These are phyloP conservation scores for Siderastrea siderea DNA, from an alignment of 92 coral and sea anemone genomes.

Conservation along the genomic window DNA sequence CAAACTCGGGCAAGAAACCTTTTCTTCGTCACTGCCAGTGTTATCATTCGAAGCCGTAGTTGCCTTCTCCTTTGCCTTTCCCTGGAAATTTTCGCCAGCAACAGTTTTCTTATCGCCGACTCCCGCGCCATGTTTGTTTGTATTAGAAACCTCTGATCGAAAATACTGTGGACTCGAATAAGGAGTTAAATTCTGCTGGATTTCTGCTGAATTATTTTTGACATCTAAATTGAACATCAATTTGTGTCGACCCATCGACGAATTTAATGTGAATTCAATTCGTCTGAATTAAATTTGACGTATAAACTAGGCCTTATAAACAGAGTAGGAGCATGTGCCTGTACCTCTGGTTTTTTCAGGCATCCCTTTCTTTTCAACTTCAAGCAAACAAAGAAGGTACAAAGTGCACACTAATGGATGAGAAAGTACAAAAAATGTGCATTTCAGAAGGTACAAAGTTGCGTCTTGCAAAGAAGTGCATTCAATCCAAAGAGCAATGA, in stretches of 20 bases:
- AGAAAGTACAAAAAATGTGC: too few relatives aligned
- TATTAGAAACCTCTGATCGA: neutral
- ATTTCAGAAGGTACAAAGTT: too few relatives aligned
- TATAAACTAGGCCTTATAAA: neutral
- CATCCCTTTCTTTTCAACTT: too few relatives aligned
- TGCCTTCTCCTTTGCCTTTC: slow-evolving; percentile 19
- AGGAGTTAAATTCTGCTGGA: neutral
- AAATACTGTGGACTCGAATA: neutral
- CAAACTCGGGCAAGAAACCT: slow-evolving; percentile 41
- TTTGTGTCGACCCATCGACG: neutral
- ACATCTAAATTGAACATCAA: neutral
- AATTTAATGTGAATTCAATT: neutral
- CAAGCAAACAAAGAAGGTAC: too few relatives aligned
- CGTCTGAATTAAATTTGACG: neutral
- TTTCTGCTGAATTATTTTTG: neutral
- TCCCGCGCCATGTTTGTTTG: neutral
- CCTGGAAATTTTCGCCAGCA: slow-evolving; percentile 16
- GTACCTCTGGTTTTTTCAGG: too few relatives aligned
- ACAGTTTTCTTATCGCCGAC: neutral
- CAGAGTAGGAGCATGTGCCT: too few relatives aligned
- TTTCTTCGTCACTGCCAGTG: slow-evolving; percentile 32
- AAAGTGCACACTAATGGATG: too few relatives aligned
- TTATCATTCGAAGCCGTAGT: slow-evolving; percentile 9
- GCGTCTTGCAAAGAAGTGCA: too few relatives aligned
- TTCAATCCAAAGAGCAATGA: too few relatives aligned